Conservation (phyloP, 2,888 invertebrate genomes). For the Holacanthella duospinosa region DNA sequence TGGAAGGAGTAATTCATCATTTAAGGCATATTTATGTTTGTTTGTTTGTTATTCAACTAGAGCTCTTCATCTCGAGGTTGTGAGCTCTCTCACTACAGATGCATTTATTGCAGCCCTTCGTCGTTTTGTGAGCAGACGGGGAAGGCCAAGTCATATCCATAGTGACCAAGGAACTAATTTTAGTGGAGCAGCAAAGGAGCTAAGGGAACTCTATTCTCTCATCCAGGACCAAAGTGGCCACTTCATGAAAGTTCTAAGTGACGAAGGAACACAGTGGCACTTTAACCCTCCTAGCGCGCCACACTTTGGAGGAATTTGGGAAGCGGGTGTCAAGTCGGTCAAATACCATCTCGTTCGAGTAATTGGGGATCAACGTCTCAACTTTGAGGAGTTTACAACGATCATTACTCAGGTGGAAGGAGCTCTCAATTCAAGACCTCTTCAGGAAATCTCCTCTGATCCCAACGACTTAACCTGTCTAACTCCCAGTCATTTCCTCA, state of each 20-base stretch:
- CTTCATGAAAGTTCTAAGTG: not conserved
- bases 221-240: constrained; percentile 15
- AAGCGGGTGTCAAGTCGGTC: constrained; percentile 19
- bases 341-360: constrained; percentile 23
- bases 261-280: constrained; percentile 19
- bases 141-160: constrained; percentile 12
- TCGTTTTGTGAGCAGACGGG: constrained; percentile 17
- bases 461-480: constrained; percentile 29
- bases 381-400: constrained; percentile 24
- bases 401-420: constrained; percentile 30
- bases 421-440: constrained; percentile 34
- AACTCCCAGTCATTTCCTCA: constrained; percentile 39
- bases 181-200: constrained; percentile 17
- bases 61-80: constrained; percentile 38
- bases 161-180: constrained; percentile 26
- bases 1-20: constrained; percentile 31
- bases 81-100: constrained; percentile 18
- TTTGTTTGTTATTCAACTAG: constrained; percentile 39
- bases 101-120: constrained; percentile 23
- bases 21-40: constrained; percentile 38
- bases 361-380: constrained; percentile 16
- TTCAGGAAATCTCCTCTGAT: constrained; percentile 31
- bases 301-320: constrained; percentile 26
- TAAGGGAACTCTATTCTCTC: constrained; percentile 1
- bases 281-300: constrained; percentile 24